Evolutionary conservation across 1,140 invertebrate genomes (phyloP).

Genomic region (Myzus persicae): DNA sequence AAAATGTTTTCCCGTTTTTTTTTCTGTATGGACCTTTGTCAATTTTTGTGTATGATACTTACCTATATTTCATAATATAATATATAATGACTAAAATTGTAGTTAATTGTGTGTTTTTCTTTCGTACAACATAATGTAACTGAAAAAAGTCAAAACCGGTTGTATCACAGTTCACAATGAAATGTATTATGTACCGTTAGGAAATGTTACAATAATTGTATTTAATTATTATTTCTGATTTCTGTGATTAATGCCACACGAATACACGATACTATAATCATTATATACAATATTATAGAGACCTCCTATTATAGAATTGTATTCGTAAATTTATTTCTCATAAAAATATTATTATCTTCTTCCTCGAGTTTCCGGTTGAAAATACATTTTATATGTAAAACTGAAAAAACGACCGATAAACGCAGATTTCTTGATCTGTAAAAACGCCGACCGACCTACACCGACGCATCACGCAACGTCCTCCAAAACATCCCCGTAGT

Average conservation of each 20-base stretch:
- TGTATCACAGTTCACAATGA: background rate
- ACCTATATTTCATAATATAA: background rate
- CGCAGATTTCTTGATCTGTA: background rate
- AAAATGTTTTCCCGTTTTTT: background rate
- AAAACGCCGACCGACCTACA: background rate
- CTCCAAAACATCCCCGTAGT: background rate
- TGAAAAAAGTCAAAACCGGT: background rate
- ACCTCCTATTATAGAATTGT: background rate
- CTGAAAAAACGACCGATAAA: background rate
- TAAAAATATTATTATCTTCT: background rate
- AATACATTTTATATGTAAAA: background rate
- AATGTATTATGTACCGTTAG: background rate
- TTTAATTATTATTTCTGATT: background rate
- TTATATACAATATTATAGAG: too few relatives aligned
- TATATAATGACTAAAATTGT: background rate
- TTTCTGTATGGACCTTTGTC: background rate
- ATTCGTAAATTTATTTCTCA: background rate
- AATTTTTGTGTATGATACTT: background rate
- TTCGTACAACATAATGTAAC: background rate
- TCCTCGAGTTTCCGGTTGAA: background rate
- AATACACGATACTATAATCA: background rate
- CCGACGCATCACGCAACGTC: background rate
- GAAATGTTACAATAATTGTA: background rate
- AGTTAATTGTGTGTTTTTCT: background rate
- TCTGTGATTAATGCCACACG: too few relatives aligned